Evolutionary conservation across 2,797 vertebrate genomes (phyloP).

Genomic region (Emydoidea blandingii): DNA sequence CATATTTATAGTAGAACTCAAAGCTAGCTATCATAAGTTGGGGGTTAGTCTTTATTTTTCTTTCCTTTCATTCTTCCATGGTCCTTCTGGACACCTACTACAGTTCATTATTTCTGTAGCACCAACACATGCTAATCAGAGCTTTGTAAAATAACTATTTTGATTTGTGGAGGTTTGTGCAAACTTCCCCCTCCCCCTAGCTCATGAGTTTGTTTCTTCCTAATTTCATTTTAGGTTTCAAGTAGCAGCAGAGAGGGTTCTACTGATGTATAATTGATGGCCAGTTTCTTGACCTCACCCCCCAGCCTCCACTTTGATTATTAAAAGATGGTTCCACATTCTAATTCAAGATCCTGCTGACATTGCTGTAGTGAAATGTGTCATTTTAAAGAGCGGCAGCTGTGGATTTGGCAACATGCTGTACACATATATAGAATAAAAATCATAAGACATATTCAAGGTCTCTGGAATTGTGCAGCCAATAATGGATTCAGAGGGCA

Average conservation of each 20-base stretch:
- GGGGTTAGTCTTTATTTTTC: not conserved
- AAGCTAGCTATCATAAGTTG: not conserved
- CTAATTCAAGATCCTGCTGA: not conserved
- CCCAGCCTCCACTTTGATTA: accelerated
- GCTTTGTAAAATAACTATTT: not conserved
- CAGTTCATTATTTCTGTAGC: not conserved
- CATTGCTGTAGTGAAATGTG: not conserved
- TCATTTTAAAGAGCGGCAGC: not conserved
- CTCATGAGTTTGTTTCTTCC: not conserved
- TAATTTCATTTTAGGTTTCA: not conserved
- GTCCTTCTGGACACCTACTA: not conserved
- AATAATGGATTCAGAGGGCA: not conserved
- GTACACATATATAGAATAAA: not conserved
- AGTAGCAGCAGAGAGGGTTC: not conserved
- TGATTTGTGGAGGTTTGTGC: not conserved
- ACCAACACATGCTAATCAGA: not conserved
- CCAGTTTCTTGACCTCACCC: not conserved
- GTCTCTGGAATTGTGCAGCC: slow-evolving; percentile 13
- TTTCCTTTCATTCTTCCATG: not conserved
- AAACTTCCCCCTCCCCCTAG: not conserved
- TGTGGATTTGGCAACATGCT: not conserved
- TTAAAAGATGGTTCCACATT: not conserved
- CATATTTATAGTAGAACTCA: not conserved
- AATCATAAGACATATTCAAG: not conserved
- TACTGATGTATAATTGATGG: not conserved